phyloP scores from a whole-genome alignment of 2,888 invertebrate genomes.

The Synergus itoensis region DNA sequence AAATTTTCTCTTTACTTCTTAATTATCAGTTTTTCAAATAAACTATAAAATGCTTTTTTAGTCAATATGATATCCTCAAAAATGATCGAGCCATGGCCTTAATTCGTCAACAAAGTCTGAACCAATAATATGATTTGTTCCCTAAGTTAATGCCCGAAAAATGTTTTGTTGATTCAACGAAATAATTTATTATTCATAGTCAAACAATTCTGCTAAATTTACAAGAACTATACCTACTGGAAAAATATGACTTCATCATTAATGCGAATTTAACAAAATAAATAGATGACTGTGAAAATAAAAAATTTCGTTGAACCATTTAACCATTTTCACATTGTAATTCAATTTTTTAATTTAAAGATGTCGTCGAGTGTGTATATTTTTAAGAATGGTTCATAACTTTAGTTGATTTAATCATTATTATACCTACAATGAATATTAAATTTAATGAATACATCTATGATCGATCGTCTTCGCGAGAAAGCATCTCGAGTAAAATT shows the following conservation, averaged over 20 bases:
- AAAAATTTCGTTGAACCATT: conserved; percentile 7
- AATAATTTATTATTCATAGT: neutral
- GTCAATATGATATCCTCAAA: neutral
- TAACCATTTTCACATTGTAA: conserved; percentile 2
- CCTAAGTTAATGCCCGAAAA: conserved; percentile 20
- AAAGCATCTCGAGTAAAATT: neutral
- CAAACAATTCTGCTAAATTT: conserved; percentile 5
- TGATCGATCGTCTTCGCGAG: neutral
- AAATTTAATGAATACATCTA: neutral
- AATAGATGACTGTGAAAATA: neutral
- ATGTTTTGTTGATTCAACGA: conserved; percentile 5
- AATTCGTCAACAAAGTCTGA: conserved; percentile 1
- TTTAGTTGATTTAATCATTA: neutral
- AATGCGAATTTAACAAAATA: conserved; percentile 15
- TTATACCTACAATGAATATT: neutral
- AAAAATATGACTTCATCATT: neutral
- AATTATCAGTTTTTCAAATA: neutral
- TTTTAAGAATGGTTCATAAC: conserved; percentile 11
- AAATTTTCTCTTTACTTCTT: neutral
- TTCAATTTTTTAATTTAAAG: neutral
- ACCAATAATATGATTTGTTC: neutral
- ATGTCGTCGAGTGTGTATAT: conserved; percentile 2
- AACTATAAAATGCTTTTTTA: neutral
- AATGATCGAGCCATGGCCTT: conserved; percentile 11
- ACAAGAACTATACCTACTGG: neutral